phyloP scores from a whole-genome alignment of 2,888 invertebrate genomes.

The Apamea crenata region DNA sequence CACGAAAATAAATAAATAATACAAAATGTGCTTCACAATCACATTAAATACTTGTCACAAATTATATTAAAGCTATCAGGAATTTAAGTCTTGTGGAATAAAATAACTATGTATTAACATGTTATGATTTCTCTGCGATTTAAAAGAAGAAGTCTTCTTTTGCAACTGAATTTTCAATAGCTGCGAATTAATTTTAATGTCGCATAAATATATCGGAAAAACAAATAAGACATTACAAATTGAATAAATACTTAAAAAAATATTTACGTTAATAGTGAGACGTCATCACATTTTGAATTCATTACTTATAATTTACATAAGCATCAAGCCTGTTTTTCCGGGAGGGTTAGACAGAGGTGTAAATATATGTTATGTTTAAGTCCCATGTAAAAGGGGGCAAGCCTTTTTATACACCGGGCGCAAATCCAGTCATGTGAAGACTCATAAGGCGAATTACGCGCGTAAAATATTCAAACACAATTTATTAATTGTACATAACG shows the following conservation, averaged over 20 bases:
- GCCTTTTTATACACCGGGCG: too few relatives aligned
- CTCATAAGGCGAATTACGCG: neutral
- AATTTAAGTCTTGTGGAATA: constrained; percentile 1
- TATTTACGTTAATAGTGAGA: constrained; percentile 14
- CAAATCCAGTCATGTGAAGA: neutral
- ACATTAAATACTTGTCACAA: constrained; percentile 1
- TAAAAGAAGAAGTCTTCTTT: neutral
- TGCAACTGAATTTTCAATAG: neutral
- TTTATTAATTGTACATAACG: neutral
- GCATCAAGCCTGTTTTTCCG: neutral
- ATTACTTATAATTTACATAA: neutral
- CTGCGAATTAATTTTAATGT: neutral
- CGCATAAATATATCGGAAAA: constrained; percentile 21
- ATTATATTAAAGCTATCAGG: constrained; percentile 21
- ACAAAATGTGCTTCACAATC: neutral
- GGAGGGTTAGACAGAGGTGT: neutral
- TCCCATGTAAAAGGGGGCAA: neutral
- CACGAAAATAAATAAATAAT: constrained; percentile 23
- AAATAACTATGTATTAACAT: too few relatives aligned
- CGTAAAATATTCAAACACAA: neutral
- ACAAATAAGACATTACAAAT: constrained; percentile 61
- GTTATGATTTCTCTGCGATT: neutral
- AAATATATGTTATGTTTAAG: neutral
- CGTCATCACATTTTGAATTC: constrained; percentile 16
- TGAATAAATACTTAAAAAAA: constrained; percentile 47